phyloP scores from a whole-genome alignment of 2,888 invertebrate species.

The Phyto melanocephala region DNA sequence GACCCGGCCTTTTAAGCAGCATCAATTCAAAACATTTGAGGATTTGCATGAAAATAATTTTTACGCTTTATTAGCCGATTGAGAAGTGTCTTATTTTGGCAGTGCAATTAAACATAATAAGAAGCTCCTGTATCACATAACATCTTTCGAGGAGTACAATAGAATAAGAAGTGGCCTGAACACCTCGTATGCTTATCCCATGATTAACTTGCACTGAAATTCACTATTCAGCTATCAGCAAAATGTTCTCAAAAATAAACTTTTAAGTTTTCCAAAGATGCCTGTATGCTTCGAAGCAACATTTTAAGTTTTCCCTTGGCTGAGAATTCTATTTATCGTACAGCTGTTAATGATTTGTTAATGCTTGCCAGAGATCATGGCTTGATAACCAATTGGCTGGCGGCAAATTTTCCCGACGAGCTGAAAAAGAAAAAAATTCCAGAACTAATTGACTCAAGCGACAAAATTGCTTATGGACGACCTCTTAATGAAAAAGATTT shows the following conservation, averaged over 20 bases:
- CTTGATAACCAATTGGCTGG: slow-evolving; percentile 54
- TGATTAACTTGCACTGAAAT: neutral
- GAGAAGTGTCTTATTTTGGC: neutral
- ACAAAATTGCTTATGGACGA: neutral
- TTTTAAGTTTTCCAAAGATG: slow-evolving; percentile 33
- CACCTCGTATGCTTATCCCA: slow-evolving; percentile 35
- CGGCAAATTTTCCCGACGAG: slow-evolving; percentile 41
- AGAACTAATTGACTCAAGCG: neutral
- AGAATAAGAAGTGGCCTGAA: neutral
- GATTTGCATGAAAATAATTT: slow-evolving; percentile 24
- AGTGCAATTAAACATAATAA: neutral
- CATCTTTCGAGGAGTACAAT: slow-evolving; percentile 1
- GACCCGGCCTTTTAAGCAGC: slow-evolving; percentile 35
- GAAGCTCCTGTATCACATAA: neutral
- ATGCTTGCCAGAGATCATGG: slow-evolving; percentile 42
- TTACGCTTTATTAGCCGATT: slow-evolving; percentile 6
- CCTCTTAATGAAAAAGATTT: slow-evolving; percentile 37
- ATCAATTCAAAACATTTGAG: slow-evolving; percentile 19
- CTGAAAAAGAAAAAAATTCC: neutral
- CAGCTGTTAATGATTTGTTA: slow-evolving; percentile 40
- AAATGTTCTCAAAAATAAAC: neutral
- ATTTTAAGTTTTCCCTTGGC: slow-evolving; percentile 52
- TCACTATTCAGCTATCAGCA: slow-evolving; percentile 20
- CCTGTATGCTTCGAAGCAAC: slow-evolving; percentile 23
- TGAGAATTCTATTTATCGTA: slow-evolving; percentile 57